These are phyloP conservation scores for Deroptyus accipitrinus DNA, from an alignment of 2,113 vertebrate species.

Conservation along the genomic window DNA sequence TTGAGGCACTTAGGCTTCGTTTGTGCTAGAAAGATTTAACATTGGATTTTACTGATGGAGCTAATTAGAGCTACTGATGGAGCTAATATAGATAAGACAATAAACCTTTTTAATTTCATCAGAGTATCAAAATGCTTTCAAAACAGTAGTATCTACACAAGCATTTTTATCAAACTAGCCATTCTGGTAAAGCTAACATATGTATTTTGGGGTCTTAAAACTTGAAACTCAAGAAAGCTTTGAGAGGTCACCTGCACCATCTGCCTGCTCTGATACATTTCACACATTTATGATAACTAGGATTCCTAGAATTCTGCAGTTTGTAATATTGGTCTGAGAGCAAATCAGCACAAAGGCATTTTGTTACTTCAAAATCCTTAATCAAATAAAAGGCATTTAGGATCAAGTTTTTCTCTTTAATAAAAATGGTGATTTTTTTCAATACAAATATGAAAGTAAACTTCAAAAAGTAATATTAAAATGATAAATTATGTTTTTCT, in stretches of 20 bases:
- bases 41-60: neutral
- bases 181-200: neutral
- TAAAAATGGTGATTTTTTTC: constrained; percentile 21
- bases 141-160: neutral
- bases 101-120: neutral
- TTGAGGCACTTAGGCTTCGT: neutral
- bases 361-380: neutral
- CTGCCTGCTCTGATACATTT: neutral
- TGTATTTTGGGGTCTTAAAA: neutral
- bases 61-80: neutral
- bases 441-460: constrained; percentile 1
- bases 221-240: neutral
- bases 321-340: neutral
- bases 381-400: neutral
- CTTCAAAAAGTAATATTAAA: constrained; percentile 20
- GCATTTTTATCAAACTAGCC: neutral
- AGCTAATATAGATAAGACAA: neutral
- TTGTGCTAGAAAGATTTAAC: neutral
- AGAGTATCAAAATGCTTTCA: neutral
- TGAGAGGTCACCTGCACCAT: neutral
- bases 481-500: neutral
- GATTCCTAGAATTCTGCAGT: neutral
- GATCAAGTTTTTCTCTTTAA: neutral
- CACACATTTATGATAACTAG: neutral
- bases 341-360: neutral